Conservation (phyloP, 2,113 vertebrate species). For the Zosterops pallidus region DNA sequence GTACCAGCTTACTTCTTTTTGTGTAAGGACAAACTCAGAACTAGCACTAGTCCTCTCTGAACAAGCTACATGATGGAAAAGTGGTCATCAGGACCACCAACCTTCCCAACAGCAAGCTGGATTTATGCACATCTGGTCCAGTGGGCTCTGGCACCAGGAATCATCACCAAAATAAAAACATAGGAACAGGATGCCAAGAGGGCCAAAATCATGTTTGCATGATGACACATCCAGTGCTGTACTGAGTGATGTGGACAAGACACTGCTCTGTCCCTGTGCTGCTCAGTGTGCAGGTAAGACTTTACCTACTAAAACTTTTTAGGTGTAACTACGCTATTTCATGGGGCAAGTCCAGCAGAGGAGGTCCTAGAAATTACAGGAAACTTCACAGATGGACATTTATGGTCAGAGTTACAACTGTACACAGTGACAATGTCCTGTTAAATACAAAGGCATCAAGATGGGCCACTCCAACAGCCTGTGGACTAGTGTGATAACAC, state of each 20-base stretch:
- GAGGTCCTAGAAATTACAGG: neutral
- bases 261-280: neutral
- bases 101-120: neutral
- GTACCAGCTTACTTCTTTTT: neutral
- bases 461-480: neutral
- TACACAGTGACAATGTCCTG: neutral
- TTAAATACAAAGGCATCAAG: neutral
- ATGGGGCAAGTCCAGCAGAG: neutral
- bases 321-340: neutral
- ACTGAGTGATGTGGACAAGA: neutral
- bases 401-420: neutral
- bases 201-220: neutral
- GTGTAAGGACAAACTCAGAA: neutral
- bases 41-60: neutral
- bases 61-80: accelerated
- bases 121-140: neutral
- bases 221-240: neutral
- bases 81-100: accelerated
- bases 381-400: neutral
- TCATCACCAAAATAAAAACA: accelerated
- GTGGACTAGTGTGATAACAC: neutral
- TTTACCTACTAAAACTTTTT: neutral
- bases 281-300: neutral
- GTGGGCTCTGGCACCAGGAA: neutral
- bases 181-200: neutral